Evolutionary conservation across 2,113 vertebrate genomes (phyloP).

Genomic region (Anas platyrhynchos): DNA sequence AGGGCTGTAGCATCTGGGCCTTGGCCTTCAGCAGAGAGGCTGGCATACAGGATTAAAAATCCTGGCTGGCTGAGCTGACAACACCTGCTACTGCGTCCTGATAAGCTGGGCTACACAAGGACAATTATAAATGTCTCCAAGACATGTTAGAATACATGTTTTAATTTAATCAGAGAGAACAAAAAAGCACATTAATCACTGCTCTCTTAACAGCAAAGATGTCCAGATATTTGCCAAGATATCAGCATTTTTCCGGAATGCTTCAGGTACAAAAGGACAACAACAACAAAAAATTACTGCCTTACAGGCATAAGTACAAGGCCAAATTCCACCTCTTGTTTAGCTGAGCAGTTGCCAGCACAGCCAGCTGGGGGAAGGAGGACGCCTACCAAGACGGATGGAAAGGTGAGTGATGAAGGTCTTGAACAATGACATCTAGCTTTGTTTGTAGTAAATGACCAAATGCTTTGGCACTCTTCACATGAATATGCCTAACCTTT

Average conservation of each 20-base stretch:
- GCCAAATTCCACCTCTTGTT: slow-evolving; percentile 41
- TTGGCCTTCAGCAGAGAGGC: slow-evolving; percentile 37
- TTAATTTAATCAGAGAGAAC: slow-evolving; percentile 65
- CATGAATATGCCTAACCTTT: not conserved
- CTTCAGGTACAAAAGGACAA: slow-evolving; percentile 55
- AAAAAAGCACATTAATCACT: slow-evolving; percentile 70
- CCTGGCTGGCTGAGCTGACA: slow-evolving; percentile 46
- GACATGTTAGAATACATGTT: slow-evolving; percentile 59
- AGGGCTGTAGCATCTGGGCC: not conserved
- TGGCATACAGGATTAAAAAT: slow-evolving; percentile 35
- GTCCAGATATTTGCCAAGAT: slow-evolving; percentile 67
- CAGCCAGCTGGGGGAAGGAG: not conserved
- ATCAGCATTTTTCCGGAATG: not conserved
- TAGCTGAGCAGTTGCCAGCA: slow-evolving; percentile 9
- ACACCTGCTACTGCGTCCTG: slow-evolving; percentile 48
- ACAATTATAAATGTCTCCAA: slow-evolving; percentile 66
- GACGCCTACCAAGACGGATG: not conserved
- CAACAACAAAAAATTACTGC: slow-evolving; percentile 19
- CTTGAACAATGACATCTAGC: not conserved
- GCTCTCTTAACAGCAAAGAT: slow-evolving; percentile 53
- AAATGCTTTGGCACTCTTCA: not conserved
- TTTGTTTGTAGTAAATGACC: not conserved
- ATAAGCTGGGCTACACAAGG: slow-evolving; percentile 63
- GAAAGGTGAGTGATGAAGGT: not conserved
- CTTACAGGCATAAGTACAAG: slow-evolving; percentile 27